Evolutionary conservation across 2,113 vertebrate species (phyloP).

Genomic region (Plestiodon gilberti): DNA sequence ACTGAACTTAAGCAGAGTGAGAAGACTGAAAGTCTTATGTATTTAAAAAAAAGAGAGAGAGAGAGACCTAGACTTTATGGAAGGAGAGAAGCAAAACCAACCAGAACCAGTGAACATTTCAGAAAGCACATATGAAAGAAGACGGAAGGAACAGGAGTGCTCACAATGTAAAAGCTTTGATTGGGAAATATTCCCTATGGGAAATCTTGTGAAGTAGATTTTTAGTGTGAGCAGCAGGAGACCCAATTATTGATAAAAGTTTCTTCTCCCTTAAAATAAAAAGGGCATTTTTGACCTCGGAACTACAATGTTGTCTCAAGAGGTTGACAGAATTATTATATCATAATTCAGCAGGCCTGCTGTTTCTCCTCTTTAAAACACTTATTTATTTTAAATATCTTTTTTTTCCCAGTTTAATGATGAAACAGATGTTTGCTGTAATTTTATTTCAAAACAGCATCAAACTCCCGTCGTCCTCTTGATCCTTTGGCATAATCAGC

Average conservation of each 20-base stretch:
- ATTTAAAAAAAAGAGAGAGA: too few species aligned
- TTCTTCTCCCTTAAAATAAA: background rate
- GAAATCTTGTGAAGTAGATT: background rate
- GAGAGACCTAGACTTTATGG: background rate
- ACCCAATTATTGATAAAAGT: background rate
- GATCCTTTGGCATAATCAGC: slow-evolving; percentile 26
- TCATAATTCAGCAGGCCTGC: slow-evolving; percentile 22
- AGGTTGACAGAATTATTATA: slow-evolving; percentile 8
- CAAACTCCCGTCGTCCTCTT: slow-evolving; percentile 4
- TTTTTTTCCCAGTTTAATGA: background rate
- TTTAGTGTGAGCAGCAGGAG: background rate
- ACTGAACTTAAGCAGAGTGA: background rate
- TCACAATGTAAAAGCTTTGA: background rate
- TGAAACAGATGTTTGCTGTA: slow-evolving; percentile 37
- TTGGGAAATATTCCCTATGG: background rate
- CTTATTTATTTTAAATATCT: slow-evolving; percentile 39
- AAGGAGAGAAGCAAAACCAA: background rate
- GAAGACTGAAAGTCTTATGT: background rate
- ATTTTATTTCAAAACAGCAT: background rate
- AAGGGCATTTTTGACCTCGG: background rate
- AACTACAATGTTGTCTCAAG: background rate
- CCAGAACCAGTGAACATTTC: background rate
- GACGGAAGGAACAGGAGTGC: background rate
- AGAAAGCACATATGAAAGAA: background rate
- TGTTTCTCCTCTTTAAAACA: slow-evolving; percentile 30